Conservation (phyloP, 2,113 vertebrate genomes). For the Aspidoscelis tigris region DNA sequence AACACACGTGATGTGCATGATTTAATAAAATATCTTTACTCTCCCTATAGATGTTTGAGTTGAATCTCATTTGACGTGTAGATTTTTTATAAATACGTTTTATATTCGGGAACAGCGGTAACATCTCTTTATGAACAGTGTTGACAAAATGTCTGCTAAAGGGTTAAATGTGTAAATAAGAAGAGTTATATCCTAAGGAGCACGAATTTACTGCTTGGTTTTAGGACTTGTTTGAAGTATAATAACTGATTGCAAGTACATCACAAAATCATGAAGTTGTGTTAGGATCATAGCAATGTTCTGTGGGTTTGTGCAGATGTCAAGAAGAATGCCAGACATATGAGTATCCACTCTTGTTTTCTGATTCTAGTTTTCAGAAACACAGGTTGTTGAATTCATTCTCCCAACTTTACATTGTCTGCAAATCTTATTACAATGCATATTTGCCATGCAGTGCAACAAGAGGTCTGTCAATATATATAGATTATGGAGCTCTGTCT, state of each 20-base stretch:
- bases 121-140: not conserved
- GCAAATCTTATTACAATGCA: too few relatives aligned
- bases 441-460: too few relatives aligned
- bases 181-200: not conserved
- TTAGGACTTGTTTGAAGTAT: not conserved
- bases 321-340: too few relatives aligned
- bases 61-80: slow-evolving; percentile 77
- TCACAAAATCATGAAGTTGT: not conserved
- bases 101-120: not conserved
- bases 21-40: slow-evolving; percentile 94
- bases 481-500: too few relatives aligned
- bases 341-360: not conserved
- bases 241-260: not conserved
- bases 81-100: slow-evolving; percentile 52
- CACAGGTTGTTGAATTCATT: not conserved
- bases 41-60: slow-evolving; percentile 81
- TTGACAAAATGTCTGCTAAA: not conserved
- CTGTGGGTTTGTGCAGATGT: not conserved
- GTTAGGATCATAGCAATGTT: not conserved
- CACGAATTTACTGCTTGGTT: not conserved
- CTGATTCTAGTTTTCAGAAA: not conserved
- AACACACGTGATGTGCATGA: slow-evolving; percentile 93
- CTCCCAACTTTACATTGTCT: not conserved
- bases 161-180: not conserved
- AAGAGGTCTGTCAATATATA: too few relatives aligned